Conservation (phyloP, 2,113 vertebrate genomes). For the Hemibagrus wyckioides region DNA sequence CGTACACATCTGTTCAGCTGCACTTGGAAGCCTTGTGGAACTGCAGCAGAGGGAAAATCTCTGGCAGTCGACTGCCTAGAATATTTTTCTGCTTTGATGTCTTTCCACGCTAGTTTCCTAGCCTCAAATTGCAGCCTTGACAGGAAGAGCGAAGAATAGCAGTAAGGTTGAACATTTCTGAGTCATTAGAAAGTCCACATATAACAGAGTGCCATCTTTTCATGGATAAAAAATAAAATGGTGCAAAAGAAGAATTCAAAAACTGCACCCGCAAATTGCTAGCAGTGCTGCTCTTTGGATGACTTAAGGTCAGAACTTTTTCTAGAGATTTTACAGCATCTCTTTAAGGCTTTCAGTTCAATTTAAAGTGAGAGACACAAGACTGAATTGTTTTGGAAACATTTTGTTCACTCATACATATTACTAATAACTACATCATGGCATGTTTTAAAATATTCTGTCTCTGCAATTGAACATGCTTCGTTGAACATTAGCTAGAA, state of each 20-base stretch:
- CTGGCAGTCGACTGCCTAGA: constrained; percentile 61
- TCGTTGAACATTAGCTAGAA: background rate
- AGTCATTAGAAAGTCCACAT: background rate
- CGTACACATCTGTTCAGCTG: constrained; percentile 45
- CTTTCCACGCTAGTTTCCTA: constrained; percentile 55
- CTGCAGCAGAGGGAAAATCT: constrained; percentile 58
- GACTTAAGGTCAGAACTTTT: background rate
- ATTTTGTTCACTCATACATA: background rate
- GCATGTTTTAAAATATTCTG: background rate
- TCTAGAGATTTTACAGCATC: background rate
- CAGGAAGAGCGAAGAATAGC: constrained; percentile 22
- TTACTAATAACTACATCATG: background rate
- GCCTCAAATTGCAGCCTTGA: constrained; percentile 40
- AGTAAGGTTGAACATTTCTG: constrained; percentile 26
- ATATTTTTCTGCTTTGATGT: constrained; percentile 62
- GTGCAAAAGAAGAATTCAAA: background rate
- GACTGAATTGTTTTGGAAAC: background rate
- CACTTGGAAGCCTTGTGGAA: constrained; percentile 26
- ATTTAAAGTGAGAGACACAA: background rate
- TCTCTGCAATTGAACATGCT: background rate
- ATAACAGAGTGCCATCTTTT: background rate
- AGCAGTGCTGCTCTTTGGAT: background rate
- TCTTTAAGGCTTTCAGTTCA: background rate
- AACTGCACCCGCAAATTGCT: background rate
- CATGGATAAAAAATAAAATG: background rate